phyloP scores from a whole-genome alignment of 2,888 invertebrate genomes.

The Drosophila tanythrix region DNA sequence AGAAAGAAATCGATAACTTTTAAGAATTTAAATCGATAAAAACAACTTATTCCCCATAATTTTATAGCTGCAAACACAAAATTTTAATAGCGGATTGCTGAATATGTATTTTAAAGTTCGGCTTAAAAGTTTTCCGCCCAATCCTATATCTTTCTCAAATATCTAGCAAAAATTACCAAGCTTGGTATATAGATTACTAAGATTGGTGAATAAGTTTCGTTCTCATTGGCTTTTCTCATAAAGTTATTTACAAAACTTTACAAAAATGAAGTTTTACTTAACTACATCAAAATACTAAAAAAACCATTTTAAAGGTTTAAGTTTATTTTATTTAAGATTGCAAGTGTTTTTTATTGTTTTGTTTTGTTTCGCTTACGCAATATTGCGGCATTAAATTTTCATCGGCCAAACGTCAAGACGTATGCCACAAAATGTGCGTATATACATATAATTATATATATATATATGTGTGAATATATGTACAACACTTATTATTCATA shows the following conservation, averaged over 20 bases:
- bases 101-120: neutral
- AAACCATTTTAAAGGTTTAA: constrained; percentile 22
- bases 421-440: constrained; percentile 6
- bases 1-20: neutral
- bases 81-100: neutral
- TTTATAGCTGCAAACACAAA: neutral
- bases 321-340: neutral
- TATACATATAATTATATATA: neutral
- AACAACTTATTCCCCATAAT: accelerated
- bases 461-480: constrained; percentile 2
- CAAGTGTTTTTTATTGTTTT: constrained; percentile 40
- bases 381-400: constrained; percentile 43
- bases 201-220: neutral
- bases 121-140: accelerated
- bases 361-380: constrained; percentile 28
- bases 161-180: neutral
- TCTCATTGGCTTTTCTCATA: neutral
- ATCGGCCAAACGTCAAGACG: constrained; percentile 37
- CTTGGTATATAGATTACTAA: neutral
- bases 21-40: accelerated
- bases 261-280: neutral
- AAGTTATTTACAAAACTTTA: neutral
- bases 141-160: neutral
- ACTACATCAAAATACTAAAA: neutral
- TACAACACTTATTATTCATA: constrained; percentile 63